Conservation (phyloP, 2,888 invertebrate genomes). For the Cephalotes varians region DNA sequence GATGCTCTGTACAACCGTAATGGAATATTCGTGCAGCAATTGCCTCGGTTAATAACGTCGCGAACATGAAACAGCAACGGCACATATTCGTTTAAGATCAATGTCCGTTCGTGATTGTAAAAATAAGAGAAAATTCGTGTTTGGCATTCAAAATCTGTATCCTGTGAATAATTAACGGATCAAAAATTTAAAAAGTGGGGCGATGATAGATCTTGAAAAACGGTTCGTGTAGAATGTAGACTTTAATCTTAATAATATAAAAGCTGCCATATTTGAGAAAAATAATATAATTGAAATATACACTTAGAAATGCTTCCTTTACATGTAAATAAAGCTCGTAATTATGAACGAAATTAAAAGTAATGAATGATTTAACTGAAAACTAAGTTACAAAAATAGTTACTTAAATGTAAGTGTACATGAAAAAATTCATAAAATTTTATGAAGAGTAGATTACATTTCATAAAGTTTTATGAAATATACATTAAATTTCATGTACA, state of each 20-base stretch:
- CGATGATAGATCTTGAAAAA: not conserved
- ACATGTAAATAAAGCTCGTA: no score
- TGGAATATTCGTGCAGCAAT: conserved; percentile 34
- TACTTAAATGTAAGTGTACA: no score
- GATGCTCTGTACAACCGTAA: conserved; percentile 9
- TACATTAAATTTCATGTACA: no score
- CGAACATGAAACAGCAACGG: not conserved
- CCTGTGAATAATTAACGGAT: not conserved
- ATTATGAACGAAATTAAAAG: no score
- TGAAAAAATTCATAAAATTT: no score
- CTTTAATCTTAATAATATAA: not conserved
- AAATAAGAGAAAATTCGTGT: conserved; percentile 7
- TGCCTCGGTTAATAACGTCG: conserved; percentile 31
- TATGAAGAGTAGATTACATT: no score
- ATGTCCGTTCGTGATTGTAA: not conserved
- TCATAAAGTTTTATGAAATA: no score
- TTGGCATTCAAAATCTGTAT: not conserved
- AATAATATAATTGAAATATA: conserved; percentile 10
- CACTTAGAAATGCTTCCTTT: no score
- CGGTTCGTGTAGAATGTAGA: not conserved
- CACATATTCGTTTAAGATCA: conserved; percentile 14
- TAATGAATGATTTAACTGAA: no score
- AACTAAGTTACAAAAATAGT: no score
- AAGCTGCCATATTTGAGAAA: not conserved
- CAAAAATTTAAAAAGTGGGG: not conserved